Conservation (phyloP, 2,797 vertebrate species). For the Nasua narica region DNA sequence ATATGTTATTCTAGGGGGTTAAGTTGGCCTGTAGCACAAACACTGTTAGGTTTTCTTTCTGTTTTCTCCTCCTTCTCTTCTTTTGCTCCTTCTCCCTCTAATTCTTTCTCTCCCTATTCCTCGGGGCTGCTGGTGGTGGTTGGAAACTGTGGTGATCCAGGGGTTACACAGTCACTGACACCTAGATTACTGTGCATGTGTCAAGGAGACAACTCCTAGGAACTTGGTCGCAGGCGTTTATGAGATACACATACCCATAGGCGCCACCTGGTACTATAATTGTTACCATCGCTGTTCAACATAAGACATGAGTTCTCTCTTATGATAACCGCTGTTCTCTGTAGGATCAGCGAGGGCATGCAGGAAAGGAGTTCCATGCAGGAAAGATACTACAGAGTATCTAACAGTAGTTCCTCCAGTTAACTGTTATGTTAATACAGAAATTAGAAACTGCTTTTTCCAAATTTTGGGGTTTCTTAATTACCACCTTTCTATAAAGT, state of each 20-base stretch:
- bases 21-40: background rate
- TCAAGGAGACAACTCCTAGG: background rate
- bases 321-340: background rate
- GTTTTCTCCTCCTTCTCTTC: background rate
- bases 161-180: background rate
- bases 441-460: background rate
- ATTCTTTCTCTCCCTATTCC: background rate
- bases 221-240: background rate
- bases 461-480: background rate
- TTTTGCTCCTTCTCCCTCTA: background rate
- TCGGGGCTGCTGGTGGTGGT: background rate
- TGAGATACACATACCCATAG: background rate
- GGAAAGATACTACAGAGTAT: background rate
- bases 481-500: background rate
- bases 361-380: accelerated
- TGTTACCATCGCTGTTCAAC: background rate
- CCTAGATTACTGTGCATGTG: background rate
- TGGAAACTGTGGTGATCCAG: background rate
- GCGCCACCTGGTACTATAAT: background rate
- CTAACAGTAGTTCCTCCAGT: background rate
- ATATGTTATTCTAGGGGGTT: background rate
- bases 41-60: background rate
- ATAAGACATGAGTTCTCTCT: background rate
- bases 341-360: background rate
- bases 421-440: background rate